Conservation (phyloP, 2,113 vertebrate species). For the Euleptes europaea region DNA sequence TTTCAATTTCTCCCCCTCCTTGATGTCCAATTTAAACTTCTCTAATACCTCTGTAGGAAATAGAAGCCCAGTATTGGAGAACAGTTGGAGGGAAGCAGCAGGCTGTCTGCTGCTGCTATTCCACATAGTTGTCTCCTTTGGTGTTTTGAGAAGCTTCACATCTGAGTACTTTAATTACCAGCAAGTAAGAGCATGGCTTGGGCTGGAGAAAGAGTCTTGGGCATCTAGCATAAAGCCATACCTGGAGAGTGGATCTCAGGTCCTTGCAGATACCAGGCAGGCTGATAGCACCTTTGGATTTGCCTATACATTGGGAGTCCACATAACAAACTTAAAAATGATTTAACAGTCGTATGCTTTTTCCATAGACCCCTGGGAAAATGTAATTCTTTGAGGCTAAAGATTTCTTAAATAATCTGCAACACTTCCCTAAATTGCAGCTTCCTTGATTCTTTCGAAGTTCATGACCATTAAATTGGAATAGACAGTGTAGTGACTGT, state of each 20-base stretch:
- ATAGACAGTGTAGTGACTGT: too few species aligned
- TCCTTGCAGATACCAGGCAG: not conserved
- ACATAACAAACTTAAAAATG: too few species aligned
- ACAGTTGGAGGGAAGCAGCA: not conserved
- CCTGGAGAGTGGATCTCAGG: not conserved
- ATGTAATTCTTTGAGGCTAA: too few species aligned
- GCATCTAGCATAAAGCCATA: not conserved
- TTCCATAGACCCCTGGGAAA: too few species aligned
- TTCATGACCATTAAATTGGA: too few species aligned
- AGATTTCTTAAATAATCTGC: too few species aligned
- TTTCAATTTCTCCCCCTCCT: not conserved
- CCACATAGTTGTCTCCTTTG: not conserved
- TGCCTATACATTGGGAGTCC: too few species aligned
- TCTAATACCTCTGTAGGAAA: conserved; percentile 8
- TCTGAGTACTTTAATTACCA: not conserved
- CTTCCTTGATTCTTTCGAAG: too few species aligned
- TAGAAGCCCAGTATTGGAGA: not conserved
- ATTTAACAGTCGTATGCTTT: too few species aligned
- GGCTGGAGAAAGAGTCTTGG: not conserved
- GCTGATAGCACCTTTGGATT: not conserved
- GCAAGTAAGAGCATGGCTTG: not conserved
- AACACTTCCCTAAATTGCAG: too few species aligned
- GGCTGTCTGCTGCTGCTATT: not conserved
- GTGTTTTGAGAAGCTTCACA: not conserved
- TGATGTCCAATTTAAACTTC: conserved; percentile 19